A percentile compares a stretch with the other conserved stretches of the same genome.
These are phyloP conservation scores for Malurus elegans DNA, from an alignment of 2,113 vertebrate genomes.

Conservation along the genomic window DNA sequence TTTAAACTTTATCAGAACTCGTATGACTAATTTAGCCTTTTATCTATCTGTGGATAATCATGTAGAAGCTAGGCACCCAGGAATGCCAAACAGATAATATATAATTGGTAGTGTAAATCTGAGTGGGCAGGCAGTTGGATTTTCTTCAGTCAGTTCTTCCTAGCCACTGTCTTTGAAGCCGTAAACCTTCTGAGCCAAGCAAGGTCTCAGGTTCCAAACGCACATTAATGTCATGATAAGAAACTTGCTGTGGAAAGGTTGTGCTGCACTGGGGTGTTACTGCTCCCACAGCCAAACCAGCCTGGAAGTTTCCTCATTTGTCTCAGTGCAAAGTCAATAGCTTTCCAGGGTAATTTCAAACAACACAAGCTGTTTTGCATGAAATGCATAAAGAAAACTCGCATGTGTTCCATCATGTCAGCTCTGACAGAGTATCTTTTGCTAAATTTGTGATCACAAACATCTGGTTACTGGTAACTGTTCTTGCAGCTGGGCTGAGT, in stretches of 20 bases:
- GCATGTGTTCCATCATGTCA: neutral
- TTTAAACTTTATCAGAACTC: conserved; percentile 4
- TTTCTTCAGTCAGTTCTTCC: conserved; percentile 50
- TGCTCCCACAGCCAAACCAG: neutral
- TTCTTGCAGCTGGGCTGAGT: neutral
- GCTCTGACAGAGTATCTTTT: neutral
- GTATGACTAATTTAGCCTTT: conserved; percentile 43
- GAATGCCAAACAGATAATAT: neutral
- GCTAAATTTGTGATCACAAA: neutral
- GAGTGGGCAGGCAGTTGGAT: conserved; percentile 43
- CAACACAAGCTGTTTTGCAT: neutral
- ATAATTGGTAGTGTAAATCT: conserved; percentile 31
- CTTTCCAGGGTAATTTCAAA: conserved; percentile 12
- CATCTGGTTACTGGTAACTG: neutral
- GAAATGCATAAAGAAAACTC: neutral
- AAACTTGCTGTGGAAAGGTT: neutral
- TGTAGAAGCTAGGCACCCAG: neutral
- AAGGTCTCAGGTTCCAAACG: neutral
- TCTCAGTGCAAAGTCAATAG: neutral
- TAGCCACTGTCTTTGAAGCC: conserved; percentile 47
- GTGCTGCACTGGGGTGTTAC: neutral
- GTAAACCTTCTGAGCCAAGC: neutral
- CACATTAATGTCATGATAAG: neutral
- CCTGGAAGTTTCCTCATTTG: neutral
- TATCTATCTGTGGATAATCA: conserved; percentile 27